Base-by-base conservation (phyloP, 2,888 invertebrate genomes). In the Neuroscelio doddi region DNA sequence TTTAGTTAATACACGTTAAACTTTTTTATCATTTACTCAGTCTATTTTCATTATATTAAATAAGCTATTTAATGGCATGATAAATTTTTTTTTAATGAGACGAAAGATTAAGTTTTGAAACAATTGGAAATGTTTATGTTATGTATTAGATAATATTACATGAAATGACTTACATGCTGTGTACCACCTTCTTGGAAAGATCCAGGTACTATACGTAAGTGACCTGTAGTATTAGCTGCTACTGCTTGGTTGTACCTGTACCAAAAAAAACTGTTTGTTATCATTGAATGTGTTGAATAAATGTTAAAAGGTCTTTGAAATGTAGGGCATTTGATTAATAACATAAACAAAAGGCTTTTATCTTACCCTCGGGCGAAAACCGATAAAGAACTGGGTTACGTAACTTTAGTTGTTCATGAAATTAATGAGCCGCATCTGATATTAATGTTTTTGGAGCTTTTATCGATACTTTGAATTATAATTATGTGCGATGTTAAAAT, bases 221-320 rank as follows among this genome's bases (percentile, higher is more conserved):
- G 58, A 26, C 75, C 77, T 8, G 66, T 68, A 5, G 65, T 73
- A 38, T 72, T 69, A 10, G 64, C 58, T 32, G 53, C 61, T 17
- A 71, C 39, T 1, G 68, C 74, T 39, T 75, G 69, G 10, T 70
- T 51, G 36, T 77, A 77, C 38, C 78, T 78, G 38, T 14, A 50
- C 42, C 7, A 39, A 12, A 42, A 49, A 41, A 46, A 7, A 34
- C 14, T 14, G n/a, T n/a, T 36, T 15, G 12, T 14, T 14, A 15
- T 36, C 12, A n/a, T 36, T 14, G 36, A 36, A 36, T 14, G 15
- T 14, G 15, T 12, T 12, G 7, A 10, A 36, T 14, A 36, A 15
- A 14, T 14, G 36, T 36, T 14, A 1, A 14, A 36, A 36, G 36
- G 15, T 36, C 14, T 36, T 12, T 3, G 15, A 14, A 14, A 36